Percentiles rank a stretch among this genome's conserved stretches.
phyloP scores from a whole-genome alignment of 2,797 vertebrate genomes.

The Aselliscus stoliczkanus region DNA sequence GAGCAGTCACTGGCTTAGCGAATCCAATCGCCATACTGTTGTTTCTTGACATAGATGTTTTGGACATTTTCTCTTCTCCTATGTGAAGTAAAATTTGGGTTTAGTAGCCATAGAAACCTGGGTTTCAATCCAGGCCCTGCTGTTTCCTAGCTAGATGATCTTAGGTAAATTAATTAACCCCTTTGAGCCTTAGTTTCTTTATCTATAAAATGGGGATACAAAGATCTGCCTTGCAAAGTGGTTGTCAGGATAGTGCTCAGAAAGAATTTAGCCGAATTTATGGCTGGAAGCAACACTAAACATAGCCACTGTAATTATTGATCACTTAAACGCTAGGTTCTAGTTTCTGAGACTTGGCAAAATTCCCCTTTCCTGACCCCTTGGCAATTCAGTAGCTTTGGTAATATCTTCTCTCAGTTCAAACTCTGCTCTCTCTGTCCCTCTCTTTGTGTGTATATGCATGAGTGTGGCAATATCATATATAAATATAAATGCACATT shows the following conservation, averaged over 20 bases:
- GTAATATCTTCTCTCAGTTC: background rate
- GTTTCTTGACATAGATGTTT: background rate
- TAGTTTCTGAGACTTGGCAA: background rate
- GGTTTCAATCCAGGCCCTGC: background rate
- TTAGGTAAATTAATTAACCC: background rate
- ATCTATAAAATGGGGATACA: background rate
- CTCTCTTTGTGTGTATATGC: background rate
- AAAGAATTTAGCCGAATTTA: background rate
- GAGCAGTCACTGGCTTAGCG: background rate
- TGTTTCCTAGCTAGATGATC: background rate
- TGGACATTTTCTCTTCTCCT: background rate
- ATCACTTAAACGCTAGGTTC: background rate
- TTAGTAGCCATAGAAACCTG: background rate
- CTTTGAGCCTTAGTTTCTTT: background rate
- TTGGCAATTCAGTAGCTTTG: background rate
- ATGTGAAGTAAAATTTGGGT: background rate
- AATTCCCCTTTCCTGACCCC: background rate
- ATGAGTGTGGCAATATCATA: background rate
- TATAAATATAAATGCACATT: background rate
- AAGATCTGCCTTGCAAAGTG: background rate
- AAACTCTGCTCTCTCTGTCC: background rate
- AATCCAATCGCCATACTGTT: accelerated
- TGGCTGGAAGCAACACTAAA: background rate
- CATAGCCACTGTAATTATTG: background rate
- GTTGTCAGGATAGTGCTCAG: background rate